These are phyloP conservation scores for Agelastica alni DNA, from an alignment of 2,888 invertebrate species.

Conservation along the genomic window DNA sequence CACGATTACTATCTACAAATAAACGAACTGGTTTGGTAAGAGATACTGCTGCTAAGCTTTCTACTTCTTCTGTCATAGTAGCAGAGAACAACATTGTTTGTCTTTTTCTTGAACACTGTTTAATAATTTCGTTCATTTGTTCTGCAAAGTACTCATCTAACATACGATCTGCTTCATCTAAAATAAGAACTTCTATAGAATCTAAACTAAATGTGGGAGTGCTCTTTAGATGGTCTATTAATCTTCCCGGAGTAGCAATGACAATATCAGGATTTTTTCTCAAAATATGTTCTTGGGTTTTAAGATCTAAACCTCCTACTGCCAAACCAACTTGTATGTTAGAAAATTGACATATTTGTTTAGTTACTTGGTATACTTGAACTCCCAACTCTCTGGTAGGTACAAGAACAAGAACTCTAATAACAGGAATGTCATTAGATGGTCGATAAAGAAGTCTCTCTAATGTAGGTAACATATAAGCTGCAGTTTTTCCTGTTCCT, in stretches of 20 bases:
- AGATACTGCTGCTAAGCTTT: constrained; percentile 92
- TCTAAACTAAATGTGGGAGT: constrained; percentile 88
- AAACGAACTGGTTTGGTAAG: constrained; percentile 90
- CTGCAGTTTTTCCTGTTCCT: constrained; percentile 97
- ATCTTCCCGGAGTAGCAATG: constrained; percentile 96
- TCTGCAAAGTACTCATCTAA: constrained; percentile 98
- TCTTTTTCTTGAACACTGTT: constrained; percentile 85
- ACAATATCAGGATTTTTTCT: constrained; percentile 94
- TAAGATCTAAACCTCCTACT: constrained; percentile 86
- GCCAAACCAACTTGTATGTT: constrained; percentile 80
- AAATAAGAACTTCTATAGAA: constrained; percentile 84
- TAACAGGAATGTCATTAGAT: constrained; percentile 65
- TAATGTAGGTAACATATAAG: constrained; percentile 96
- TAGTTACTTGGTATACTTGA: constrained; percentile 94
- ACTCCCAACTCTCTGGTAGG: constrained; percentile 98
- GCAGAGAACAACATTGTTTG: constrained; percentile 99
- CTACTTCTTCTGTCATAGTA: constrained; percentile 98
- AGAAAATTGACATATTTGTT: constrained; percentile 88
- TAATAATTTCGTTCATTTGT: constrained; percentile 98
- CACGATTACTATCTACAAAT: constrained; percentile 94
- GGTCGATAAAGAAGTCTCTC: constrained; percentile 91
- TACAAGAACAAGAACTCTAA: constrained; percentile 89
- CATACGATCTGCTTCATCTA: constrained; percentile 88
- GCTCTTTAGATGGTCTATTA: constrained; percentile 96
- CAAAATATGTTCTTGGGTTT: constrained; percentile 74